These are phyloP conservation scores for Strix uralensis DNA, from an alignment of 2,113 vertebrate genomes.

Conservation along the genomic window DNA sequence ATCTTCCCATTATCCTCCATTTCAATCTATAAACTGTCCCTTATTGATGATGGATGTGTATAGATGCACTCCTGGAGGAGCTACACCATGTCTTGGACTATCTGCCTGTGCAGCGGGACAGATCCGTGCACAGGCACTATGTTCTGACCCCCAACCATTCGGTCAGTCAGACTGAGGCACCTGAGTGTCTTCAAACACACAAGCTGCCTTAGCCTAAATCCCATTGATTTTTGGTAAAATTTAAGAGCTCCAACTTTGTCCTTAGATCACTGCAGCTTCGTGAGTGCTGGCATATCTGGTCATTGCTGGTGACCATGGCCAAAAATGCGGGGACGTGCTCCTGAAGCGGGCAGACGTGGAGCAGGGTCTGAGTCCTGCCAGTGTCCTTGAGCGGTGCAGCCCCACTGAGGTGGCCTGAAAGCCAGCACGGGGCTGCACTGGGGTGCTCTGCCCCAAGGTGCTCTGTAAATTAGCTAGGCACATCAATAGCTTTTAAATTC, in stretches of 20 bases:
- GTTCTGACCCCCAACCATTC: background rate
- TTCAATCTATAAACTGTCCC: slow-evolving; percentile 2
- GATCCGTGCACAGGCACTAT: background rate
- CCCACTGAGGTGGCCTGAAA: background rate
- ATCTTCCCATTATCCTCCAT: background rate
- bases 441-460: background rate
- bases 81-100: background rate
- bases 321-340: rapidly evolving
- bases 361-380: background rate
- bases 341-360: rapidly evolving
- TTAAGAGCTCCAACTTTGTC: background rate
- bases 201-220: background rate
- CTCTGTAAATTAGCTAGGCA: background rate
- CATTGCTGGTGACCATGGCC: rapidly evolving
- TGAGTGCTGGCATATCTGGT: background rate
- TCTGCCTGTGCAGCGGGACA: background rate
- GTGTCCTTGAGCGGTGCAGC: background rate
- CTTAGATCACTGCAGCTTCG: background rate
- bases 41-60: background rate
- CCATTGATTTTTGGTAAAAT: background rate
- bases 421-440: background rate
- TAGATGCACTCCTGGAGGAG: background rate
- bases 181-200: background rate
- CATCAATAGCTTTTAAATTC: background rate
- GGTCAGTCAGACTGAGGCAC: background rate